Base-by-base conservation (phyloP, 2,888 invertebrate species). In the Dryobota labecula region DNA sequence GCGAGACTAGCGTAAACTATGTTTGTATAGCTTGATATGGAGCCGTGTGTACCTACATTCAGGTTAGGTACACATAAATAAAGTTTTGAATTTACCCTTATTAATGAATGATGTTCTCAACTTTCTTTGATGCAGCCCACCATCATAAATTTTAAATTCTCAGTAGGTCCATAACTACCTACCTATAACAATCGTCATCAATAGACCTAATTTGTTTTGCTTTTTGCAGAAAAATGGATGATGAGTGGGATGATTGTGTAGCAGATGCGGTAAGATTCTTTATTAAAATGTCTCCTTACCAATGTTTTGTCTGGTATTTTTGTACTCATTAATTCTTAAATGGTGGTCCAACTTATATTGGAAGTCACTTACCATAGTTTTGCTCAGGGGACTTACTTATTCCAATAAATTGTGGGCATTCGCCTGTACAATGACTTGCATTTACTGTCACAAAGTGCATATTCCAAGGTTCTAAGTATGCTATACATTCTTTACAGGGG, bases 211-310 rank as follows among this genome's bases (percentile, higher is more conserved):
- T 58, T 18, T 47, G 0, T 47, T 73, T 75, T 43, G 51, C 3
- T 53, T 38, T 30, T 84, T 87, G 24, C 89, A 94, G 93, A 90
- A 84, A 87, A 77, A 96, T 96, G 96, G 96, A 95, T 88, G 96
- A 96, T 79, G 96, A 96, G 72, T 96, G 96, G 96, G 96, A 96
- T 93, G 96, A 72, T 24, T 72, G 64, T 64, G 96, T 75, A 84
- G 90, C 73, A 69, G 91, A 91, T 79, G 87, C 92, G 80, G 93
- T 93, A 87, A 92, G 94, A 70, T 67, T 30, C 24, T 66, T 61
- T 20, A 27, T 27, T 36, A 15, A 38, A 27, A 60, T 41, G 9
- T 57, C 20, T 30, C 2, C 13, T 47, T 8, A 47, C 20, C 11
- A 72, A 33, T 49, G 1, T 38, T 38, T n/a, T 61, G 9, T 11